Percentiles rank a stretch among this genome's conserved stretches.
phyloP scores from a whole-genome alignment of 2,888 invertebrate species.

The Prosopocoilus inquinatus region DNA sequence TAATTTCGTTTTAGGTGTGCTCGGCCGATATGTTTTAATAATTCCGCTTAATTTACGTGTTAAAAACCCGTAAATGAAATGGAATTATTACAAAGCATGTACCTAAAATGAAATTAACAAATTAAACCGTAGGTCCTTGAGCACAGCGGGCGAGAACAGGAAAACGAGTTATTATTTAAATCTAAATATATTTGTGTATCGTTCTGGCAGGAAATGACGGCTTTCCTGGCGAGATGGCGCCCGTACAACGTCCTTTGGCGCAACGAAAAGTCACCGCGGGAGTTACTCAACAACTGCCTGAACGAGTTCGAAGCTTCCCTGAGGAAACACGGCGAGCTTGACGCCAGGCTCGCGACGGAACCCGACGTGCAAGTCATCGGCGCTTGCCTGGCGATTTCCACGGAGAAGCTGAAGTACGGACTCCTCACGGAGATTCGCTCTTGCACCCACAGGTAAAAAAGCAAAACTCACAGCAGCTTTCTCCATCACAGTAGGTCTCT shows the following conservation, averaged over 20 bases:
- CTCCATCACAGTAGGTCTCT: too few relatives aligned
- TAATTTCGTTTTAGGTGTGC: too few relatives aligned
- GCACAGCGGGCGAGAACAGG: too few relatives aligned
- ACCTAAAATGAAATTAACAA: too few relatives aligned
- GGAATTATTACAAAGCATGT: too few relatives aligned
- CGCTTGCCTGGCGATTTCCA: constrained; percentile 71
- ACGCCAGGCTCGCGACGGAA: constrained; percentile 69
- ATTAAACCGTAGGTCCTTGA: too few relatives aligned
- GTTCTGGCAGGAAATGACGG: constrained; percentile 68
- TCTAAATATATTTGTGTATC: too few relatives aligned
- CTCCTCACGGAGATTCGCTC: constrained; percentile 80
- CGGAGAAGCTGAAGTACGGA: constrained; percentile 82
- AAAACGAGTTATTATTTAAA: too few relatives aligned
- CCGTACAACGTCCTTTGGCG: constrained; percentile 88
- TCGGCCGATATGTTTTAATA: too few relatives aligned
- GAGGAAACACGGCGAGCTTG: constrained; percentile 74
- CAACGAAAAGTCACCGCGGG: constrained; percentile 76
- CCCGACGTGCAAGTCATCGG: constrained; percentile 72
- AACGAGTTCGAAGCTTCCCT: constrained; percentile 74
- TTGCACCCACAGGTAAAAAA: constrained; percentile 52
- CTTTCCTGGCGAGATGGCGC: constrained; percentile 81
- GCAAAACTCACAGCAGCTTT: too few relatives aligned
- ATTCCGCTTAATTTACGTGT: too few relatives aligned
- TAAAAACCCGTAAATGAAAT: too few relatives aligned
- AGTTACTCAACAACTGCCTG: constrained; percentile 70